Conservation (phyloP, 2,888 invertebrate genomes). For the Craniophora ligustri region DNA sequence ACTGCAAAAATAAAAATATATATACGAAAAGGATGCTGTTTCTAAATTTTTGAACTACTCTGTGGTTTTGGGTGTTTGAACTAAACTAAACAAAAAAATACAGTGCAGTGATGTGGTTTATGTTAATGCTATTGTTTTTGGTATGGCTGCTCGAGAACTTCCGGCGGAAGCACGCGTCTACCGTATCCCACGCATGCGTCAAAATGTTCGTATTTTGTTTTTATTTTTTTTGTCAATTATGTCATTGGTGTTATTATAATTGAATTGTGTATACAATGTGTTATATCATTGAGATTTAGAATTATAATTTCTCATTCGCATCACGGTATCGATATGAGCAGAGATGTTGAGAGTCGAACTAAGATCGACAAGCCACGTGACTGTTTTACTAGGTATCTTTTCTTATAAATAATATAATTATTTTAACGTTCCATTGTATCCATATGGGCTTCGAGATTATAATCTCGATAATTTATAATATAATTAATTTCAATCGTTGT, state of each 20-base stretch:
- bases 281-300: background rate
- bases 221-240: conserved; percentile 31
- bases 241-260: conserved; percentile 1
- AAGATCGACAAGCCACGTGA: too few species aligned
- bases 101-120: conserved; percentile 77
- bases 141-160: conserved; percentile 82
- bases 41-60: conserved; percentile 36
- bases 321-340: background rate
- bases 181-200: conserved; percentile 76
- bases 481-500: too few species aligned
- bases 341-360: too few species aligned
- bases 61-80: conserved; percentile 50
- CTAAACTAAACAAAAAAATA: conserved; percentile 29
- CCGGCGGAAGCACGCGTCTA: conserved; percentile 77
- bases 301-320: background rate
- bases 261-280: background rate
- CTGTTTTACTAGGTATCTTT: too few species aligned
- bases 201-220: conserved; percentile 77
- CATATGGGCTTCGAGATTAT: too few species aligned
- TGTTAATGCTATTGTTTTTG: conserved; percentile 78
- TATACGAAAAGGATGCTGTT: too few species aligned
- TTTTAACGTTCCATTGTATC: too few species aligned
- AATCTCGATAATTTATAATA: too few species aligned
- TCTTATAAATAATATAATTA: too few species aligned
- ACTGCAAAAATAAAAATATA: conserved; percentile 2